Base-by-base conservation (phyloP, 2,797 vertebrate genomes). In the Crenichthys baileyi region DNA sequence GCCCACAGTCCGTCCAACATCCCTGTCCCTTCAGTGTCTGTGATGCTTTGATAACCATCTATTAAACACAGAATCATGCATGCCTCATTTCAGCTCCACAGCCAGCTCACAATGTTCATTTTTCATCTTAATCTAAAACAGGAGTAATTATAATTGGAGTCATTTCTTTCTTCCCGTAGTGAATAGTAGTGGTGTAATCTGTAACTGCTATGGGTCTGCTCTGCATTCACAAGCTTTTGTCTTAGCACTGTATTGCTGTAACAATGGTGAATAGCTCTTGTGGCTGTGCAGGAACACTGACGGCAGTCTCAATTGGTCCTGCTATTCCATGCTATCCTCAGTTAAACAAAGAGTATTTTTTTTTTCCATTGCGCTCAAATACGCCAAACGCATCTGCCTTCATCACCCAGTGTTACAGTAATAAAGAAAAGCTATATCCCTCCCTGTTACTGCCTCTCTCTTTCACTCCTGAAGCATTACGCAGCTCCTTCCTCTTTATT, bases 91-190 rank as follows among this genome's bases (percentile, higher is more conserved):
- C 84, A 88, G 90, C 84, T 83, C 61, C 85, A 78, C 58, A 50
- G 78, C 85, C 67, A 87, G 80, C 75, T 85, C 76, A 29, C 63
- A 73, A 85, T 79, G 87, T 92, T 88, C 41, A 94, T 94, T 90
- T 91, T 88, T 91, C 86, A 89, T 83, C 82, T 84, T 88, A 92
- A 94, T 90, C 93, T 88, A 92, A 94, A 95, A 84, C 87, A 87
- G 86, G 90, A 94, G 93, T 90, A 88, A 95, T 95, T 94, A 90
- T 92, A 94, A 85, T 71, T 87, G 7, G 70, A 86, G 79, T 81
- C 85, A 63, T 85, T 90, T 79, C 70, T 81, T 61, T 26, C 50
- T 76, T 71, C 80, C 78, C 1, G 36, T 83, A 85, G 79, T 80
- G 82, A 82, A 55, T 75, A 51, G 76, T 60, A 4, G 56, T 65